Evolutionary conservation across 2,888 invertebrate species (phyloP), one percentile per base, ranked within the genome.

Genomic region (Phaonia tiefii): DNA sequence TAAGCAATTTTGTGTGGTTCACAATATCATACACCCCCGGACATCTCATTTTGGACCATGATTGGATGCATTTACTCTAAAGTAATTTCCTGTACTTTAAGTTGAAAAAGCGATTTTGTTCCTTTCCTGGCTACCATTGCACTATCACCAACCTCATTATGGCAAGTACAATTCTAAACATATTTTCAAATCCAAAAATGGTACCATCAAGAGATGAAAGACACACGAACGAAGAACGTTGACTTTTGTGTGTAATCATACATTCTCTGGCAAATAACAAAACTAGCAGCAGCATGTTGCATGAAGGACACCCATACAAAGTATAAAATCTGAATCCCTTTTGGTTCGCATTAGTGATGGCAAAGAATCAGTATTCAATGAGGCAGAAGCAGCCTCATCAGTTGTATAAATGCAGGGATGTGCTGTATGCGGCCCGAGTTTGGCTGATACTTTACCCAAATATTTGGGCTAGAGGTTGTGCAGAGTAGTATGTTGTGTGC

Each of bases 331-430:
- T 13, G 25, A 25, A 25, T 54, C 54, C 54, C 54, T 54, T 54
- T 54, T 54, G 54, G 25, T 54, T 25, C 13, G 54, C 54, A 54
- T 54, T 54, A 54, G 54, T 54, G 25, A 54, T 54, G 54, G 54
- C 54, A 54, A 54, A 54, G 69, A 69, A 74, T 80, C 73, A 76
- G 73, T 44, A 70, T 73, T 70, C 73, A 65, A 66, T 76, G 56
- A 70, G 70, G 69, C 80, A 70, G 76, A 69, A 72, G 72, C 26
- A 25, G 54, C 2, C 25, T 25, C 25, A 25, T 31, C 31, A 31
- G 31, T 31, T 8, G 31, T 31, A 31, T 3, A 31, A 31, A 31
- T 8, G 31, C 8, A 31, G 31, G 8, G 3, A 31, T 5, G 31
- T 31, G 13, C 13, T 22, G 54, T 8, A 54, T 22, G 13, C 11